phyloP scores from a whole-genome alignment of 2,113 vertebrate genomes.

The Oriolus oriolus region DNA sequence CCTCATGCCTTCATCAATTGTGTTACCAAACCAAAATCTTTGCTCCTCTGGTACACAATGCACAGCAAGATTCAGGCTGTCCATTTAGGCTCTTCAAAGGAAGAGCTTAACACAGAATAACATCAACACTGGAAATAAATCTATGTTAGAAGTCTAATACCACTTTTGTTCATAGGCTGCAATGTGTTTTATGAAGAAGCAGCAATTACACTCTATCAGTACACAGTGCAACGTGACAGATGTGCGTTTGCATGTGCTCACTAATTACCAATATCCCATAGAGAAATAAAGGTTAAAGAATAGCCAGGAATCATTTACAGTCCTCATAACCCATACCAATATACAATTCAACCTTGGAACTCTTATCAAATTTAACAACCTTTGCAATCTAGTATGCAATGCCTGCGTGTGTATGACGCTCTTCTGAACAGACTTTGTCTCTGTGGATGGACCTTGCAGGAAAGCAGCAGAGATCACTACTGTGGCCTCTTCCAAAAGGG shows the following conservation, averaged over 20 bases:
- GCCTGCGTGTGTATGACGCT: accelerated
- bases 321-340: not conserved
- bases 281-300: not conserved
- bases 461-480: not conserved
- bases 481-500: not conserved
- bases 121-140: not conserved
- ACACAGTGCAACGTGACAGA: accelerated
- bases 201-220: not conserved
- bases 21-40: not conserved
- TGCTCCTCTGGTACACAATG: not conserved
- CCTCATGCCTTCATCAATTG: not conserved
- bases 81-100: not conserved
- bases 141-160: not conserved
- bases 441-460: accelerated
- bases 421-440: not conserved
- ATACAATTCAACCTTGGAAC: not conserved
- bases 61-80: not conserved
- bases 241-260: accelerated
- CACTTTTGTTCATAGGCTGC: accelerated
- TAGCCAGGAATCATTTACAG: not conserved
- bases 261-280: not conserved
- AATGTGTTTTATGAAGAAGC: not conserved
- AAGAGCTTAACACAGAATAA: not conserved
- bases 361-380: not conserved
- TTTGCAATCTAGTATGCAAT: not conserved